Percentiles rank a stretch among this genome's conserved stretches.
Conservation (phyloP, 2,113 vertebrate genomes). For the Ochotona curzoniae region DNA sequence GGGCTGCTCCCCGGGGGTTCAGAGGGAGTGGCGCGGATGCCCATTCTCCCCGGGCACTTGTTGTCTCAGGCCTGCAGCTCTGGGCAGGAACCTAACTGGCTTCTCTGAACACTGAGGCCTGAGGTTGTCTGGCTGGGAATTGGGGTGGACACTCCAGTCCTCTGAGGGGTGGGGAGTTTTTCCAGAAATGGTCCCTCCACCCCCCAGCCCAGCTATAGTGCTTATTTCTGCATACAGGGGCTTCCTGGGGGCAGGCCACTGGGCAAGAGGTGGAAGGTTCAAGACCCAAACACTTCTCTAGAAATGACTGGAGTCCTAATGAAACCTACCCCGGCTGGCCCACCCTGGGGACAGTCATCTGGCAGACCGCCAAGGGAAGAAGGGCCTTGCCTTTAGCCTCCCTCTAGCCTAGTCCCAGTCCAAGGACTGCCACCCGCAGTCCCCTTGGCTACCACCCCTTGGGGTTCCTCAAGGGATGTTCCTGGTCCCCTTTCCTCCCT, state of each 20-base stretch:
- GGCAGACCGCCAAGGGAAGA: accelerated
- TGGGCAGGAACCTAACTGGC: background rate
- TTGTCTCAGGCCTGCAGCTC: background rate
- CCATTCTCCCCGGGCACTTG: background rate
- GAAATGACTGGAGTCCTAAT: background rate
- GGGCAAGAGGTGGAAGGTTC: background rate
- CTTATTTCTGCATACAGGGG: background rate
- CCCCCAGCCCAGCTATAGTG: background rate
- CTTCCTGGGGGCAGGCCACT: background rate
- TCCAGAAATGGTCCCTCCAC: background rate
- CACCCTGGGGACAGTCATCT: background rate
- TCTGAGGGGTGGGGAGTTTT: background rate
- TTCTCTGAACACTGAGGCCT: background rate
- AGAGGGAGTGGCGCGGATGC: background rate
- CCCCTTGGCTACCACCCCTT: background rate
- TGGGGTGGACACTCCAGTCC: background rate
- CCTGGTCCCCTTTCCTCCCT: accelerated
- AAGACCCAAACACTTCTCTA: background rate
- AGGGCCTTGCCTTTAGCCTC: background rate
- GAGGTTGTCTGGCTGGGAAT: background rate
- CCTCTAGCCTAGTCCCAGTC: background rate
- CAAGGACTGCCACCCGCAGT: background rate
- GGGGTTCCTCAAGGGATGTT: background rate
- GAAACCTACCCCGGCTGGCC: background rate
- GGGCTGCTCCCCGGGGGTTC: background rate